A percentile compares a stretch with the other conserved stretches of the same genome.
These are phyloP conservation scores for Petrocephalus microphthalmus DNA, from an alignment of 2,113 vertebrate species.

Conservation along the genomic window DNA sequence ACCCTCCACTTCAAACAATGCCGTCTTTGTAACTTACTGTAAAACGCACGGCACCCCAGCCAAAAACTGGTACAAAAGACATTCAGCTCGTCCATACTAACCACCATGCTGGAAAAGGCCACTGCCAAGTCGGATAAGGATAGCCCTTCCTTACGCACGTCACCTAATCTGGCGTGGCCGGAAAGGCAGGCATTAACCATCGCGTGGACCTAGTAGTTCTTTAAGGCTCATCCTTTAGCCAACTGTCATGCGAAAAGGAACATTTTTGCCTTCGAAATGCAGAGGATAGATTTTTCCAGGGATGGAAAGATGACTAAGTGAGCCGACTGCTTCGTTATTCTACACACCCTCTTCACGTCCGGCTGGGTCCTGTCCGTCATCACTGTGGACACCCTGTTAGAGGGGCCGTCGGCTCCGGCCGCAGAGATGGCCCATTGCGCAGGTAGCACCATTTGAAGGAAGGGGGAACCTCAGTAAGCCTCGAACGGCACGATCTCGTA, in stretches of 20 bases:
- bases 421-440: background rate
- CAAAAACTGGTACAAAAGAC: constrained; percentile 9
- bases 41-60: background rate
- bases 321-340: background rate
- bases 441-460: background rate
- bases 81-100: background rate
- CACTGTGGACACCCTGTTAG: background rate
- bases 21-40: background rate
- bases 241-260: background rate
- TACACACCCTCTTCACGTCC: background rate
- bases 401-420: background rate
- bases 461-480: background rate
- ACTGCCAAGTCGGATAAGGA: background rate
- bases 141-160: background rate
- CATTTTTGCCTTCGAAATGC: background rate
- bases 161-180: background rate
- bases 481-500: background rate
- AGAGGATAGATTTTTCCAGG: background rate
- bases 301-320: background rate
- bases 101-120: background rate
- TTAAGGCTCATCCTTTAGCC: background rate
- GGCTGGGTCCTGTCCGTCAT: background rate
- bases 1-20: background rate
- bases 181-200: background rate
- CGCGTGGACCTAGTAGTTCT: background rate